phyloP scores from a whole-genome alignment of 1,140 invertebrate species.

The Zaprionus capensis region DNA sequence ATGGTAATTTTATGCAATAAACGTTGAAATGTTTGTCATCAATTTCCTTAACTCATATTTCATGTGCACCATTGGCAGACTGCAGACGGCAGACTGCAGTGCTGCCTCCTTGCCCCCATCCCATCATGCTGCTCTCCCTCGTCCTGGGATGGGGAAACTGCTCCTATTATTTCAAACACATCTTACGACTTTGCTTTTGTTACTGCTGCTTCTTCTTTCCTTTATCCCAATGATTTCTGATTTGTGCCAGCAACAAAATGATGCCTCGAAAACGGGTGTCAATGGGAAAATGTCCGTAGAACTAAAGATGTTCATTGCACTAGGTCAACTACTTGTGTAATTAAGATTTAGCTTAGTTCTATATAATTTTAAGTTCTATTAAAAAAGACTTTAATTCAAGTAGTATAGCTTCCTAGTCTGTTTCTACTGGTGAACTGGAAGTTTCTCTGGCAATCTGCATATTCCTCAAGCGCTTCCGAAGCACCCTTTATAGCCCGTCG shows the following conservation, averaged over 20 bases:
- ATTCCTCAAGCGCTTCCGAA: background rate
- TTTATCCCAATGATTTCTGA: slow-evolving; percentile 27
- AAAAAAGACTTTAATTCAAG: background rate
- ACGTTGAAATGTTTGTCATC: slow-evolving; percentile 82
- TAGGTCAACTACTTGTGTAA: no score
- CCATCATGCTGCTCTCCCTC: background rate
- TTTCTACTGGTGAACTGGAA: no score
- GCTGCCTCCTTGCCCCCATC: background rate
- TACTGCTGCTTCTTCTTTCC: slow-evolving; percentile 7
- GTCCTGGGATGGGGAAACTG: background rate
- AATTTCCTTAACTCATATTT: slow-evolving; percentile 83
- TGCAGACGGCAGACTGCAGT: slow-evolving; percentile 3
- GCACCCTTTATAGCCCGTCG: slow-evolving; percentile 49
- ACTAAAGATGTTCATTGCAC: background rate
- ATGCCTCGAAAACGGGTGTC: slow-evolving; percentile 19
- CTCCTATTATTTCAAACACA: slow-evolving; percentile 62
- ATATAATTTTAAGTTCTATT: no score
- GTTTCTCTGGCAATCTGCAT: background rate
- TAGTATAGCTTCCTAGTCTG: no score
- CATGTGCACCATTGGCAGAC: slow-evolving; percentile 63
- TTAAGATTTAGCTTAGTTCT: no score
- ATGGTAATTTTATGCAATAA: slow-evolving; percentile 83
- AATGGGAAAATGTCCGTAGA: background rate
- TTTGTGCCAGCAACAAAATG: slow-evolving; percentile 7
- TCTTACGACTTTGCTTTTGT: slow-evolving; percentile 18